A percentile compares a stretch with the other conserved stretches of the same genome.
These are phyloP conservation scores for Sialia sialis DNA, from an alignment of 2,113 vertebrate species.

Conservation along the genomic window DNA sequence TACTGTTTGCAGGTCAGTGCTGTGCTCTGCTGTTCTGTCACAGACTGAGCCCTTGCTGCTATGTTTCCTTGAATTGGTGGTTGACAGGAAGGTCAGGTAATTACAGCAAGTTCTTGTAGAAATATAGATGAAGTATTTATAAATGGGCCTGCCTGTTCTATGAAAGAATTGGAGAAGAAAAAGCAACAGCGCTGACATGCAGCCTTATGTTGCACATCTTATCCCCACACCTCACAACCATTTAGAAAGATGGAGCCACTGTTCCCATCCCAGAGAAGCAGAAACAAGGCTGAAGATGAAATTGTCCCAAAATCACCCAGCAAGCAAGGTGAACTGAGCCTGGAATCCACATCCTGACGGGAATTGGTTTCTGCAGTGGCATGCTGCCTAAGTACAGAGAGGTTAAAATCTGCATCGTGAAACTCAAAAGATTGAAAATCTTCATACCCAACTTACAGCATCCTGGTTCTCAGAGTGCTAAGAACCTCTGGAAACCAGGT, in stretches of 20 bases:
- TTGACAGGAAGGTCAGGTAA: not conserved
- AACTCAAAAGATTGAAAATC: not conserved
- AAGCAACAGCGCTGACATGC: not conserved
- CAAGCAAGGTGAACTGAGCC: not conserved
- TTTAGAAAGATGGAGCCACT: not conserved
- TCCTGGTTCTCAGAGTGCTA: not conserved
- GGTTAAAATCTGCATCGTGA: not conserved
- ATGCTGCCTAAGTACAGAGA: not conserved
- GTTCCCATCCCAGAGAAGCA: not conserved
- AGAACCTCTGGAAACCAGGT: not conserved
- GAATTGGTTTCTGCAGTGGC: not conserved
- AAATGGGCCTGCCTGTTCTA: not conserved
- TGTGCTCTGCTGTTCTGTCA: not conserved
- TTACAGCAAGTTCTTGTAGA: not conserved
- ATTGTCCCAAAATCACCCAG: not conserved
- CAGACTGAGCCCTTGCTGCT: not conserved
- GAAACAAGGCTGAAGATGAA: not conserved
- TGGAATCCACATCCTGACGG: not conserved
- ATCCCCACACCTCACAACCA: not conserved
- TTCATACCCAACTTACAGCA: not conserved
- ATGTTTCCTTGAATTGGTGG: not conserved
- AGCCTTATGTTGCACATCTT: not conserved
- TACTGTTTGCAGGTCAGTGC: slow-evolving; percentile 26
- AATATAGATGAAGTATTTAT: not conserved
- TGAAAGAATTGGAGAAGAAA: not conserved